Conservation (phyloP, 1,140 invertebrate species). For the Calosoma granatense region DNA sequence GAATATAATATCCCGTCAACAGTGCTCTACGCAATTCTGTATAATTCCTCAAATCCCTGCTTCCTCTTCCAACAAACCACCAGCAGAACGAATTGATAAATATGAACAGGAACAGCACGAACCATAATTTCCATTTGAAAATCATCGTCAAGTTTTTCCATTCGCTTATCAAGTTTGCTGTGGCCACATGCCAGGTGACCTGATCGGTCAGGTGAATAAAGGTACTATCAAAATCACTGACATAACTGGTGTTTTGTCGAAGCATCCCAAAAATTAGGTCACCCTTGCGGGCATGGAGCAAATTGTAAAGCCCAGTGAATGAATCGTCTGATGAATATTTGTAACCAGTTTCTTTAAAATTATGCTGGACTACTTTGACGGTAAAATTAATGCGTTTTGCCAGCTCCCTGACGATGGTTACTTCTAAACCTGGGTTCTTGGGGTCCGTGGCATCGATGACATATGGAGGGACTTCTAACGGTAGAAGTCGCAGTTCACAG, state of each 20-base stretch:
- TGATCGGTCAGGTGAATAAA: conserved; percentile 2
- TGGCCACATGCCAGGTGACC: conserved; percentile 2
- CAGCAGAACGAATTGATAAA: conserved; percentile 2
- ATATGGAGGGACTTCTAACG: not conserved
- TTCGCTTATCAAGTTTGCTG: not conserved
- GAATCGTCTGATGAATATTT: conserved; percentile 3
- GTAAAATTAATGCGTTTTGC: not conserved
- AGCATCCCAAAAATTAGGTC: conserved; percentile 12
- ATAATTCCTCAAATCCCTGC: not conserved
- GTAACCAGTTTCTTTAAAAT: not conserved
- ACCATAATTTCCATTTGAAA: not conserved
- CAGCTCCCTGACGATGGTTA: not conserved
- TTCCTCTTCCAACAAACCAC: not conserved
- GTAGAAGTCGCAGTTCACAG: not conserved
- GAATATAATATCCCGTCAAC: not conserved
- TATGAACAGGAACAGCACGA: not conserved
- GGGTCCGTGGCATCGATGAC: not conserved
- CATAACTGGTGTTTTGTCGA: not conserved
- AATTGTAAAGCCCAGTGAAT: conserved; percentile 8
- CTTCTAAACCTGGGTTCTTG: not conserved
- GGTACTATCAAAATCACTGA: conserved; percentile 9
- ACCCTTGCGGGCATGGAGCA: not conserved
- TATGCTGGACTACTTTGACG: not conserved
- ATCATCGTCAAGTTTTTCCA: conserved; percentile 3
- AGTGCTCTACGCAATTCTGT: not conserved